Conservation (phyloP, 1,140 invertebrate genomes). For the Drosophila azteca region DNA sequence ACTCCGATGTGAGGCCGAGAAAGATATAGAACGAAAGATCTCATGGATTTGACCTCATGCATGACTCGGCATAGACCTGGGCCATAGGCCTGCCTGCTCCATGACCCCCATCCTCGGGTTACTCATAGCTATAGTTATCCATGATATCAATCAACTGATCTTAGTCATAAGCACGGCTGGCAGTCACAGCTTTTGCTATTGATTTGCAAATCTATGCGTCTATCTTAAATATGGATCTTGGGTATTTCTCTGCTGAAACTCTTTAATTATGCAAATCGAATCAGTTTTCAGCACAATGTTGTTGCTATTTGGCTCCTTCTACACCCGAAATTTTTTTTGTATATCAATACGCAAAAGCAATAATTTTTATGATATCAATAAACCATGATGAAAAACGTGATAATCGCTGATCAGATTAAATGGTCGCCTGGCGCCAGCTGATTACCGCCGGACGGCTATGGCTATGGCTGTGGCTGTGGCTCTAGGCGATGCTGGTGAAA, state of each 20-base stretch:
- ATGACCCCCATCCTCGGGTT: constrained; percentile 18
- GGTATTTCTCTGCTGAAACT: constrained; percentile 49
- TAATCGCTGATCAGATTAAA: constrained; percentile 81
- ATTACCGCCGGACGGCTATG: constrained; percentile 61
- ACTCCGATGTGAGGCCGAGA: constrained; percentile 7
- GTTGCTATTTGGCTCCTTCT: constrained; percentile 44
- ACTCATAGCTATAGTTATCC: constrained; percentile 64
- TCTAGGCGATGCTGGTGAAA: constrained; percentile 59
- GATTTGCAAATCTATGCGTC: constrained; percentile 69
- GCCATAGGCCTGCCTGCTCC: constrained; percentile 18
- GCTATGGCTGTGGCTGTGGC: constrained; percentile 50
- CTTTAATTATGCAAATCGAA: constrained; percentile 75
- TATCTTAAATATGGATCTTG: constrained; percentile 74
- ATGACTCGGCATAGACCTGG: background rate
- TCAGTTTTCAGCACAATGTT: constrained; percentile 56
- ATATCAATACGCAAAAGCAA: constrained; percentile 66
- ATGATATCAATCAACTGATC: constrained; percentile 59
- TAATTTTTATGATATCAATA: constrained; percentile 81
- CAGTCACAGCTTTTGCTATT: constrained; percentile 46
- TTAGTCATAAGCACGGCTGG: constrained; percentile 48
- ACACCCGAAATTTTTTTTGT: constrained; percentile 12
- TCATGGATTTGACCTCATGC: constrained; percentile 6
- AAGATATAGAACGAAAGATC: constrained; percentile 17
- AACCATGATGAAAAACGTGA: constrained; percentile 81
- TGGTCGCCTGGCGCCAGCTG: constrained; percentile 74